Evolutionary conservation across 2,113 vertebrate genomes (phyloP), one percentile per base, ranked within the genome.

Genomic region (Scatophagus argus): DNA sequence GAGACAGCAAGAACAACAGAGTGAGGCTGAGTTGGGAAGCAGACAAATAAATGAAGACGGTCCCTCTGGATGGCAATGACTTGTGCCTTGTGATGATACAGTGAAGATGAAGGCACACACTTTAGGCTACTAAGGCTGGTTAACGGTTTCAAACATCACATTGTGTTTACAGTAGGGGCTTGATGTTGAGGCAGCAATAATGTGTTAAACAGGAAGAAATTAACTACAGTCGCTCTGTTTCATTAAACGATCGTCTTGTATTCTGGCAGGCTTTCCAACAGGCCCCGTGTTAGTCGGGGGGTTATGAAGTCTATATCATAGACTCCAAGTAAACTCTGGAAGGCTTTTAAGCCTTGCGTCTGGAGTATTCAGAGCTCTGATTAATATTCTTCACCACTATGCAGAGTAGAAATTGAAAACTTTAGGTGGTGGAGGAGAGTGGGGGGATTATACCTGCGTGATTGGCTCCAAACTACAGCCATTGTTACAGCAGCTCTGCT

Each of bases 371-470:
- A 80, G 65, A 49, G 84, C 75, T 79, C 67, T 74, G 73, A 85
- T 92, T 94, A 92, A 90, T 91, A 93, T 93, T 91, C 92, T 41
- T 73, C 89, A 87, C 88, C 71, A 86, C 76, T 46, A 54, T 59
- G 70, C 74, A 83, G 87, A 68, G 51, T 74, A 87, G 87, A 93
- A 93, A 91, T 94, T 93, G 91, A 93, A 93, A 94, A 94, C 84
- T 89, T 91, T 79, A 84, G 89, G 89, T 79, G 87, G 88, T 69
- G 73, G 81, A 65, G 81, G 83, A 89, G 83, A 55, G 90, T 81
- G 91, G 82, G 41, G 41, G 93, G 93, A 95, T 94, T 95, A 94
- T 92, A 92, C 89, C 91, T 94, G 91, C 82, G 77, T 90, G 92
- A 93, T 85, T 94, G 93, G 90, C 89, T 94, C 90, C 88, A 87